Base-by-base conservation (phyloP, 2,113 vertebrate genomes). In the Rhineura floridana region DNA sequence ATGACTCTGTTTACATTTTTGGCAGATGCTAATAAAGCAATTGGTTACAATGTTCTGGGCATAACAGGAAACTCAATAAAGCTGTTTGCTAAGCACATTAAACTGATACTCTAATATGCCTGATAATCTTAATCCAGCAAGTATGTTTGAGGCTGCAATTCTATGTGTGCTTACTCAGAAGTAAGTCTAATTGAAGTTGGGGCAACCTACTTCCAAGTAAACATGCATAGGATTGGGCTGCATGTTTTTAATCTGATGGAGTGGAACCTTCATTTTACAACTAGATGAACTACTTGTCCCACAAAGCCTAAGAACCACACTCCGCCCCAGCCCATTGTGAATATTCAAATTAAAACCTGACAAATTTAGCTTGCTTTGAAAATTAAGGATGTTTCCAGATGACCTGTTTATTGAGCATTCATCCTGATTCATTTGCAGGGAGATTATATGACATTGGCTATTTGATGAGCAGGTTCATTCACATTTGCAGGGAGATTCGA, bases 1-100 rank as follows among this genome's bases (percentile, higher is more conserved):
- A 94, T 86, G 86, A 76, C 83, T 88, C 75, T 59, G 84, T 92
- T 93, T 94, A 93, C 82, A 84, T 91, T 91, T 86, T 92, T 93
- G 91, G 85, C 69, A 83, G 92, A 92, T 94, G 85, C 82, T 94
- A 93, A 89, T 85, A 92, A 91, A 94, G 86, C 90, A 87, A 92
- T 86, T 87, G 70, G 65, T 39, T 95, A n/a, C 90, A 89, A 94
- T 88, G 86, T 89, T 91, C 87, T 83, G 50, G 55, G 87, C n/a
- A 73, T 15, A n/a, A 6, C 83, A 73, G 92, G 52, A 87, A 72
- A 86, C 90, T 93, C 90, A 91, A 86, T 46, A 82, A 75, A 87
- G 62, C 84, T 81, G 70, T 59, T 70, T 86, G 75, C 93, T 80
- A 93, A 69, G 65, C 83, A 83, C 94, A 91, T 86, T 59, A 44